Conservation (phyloP, 1,140 invertebrate genomes). For the Drosophila santomea region DNA sequence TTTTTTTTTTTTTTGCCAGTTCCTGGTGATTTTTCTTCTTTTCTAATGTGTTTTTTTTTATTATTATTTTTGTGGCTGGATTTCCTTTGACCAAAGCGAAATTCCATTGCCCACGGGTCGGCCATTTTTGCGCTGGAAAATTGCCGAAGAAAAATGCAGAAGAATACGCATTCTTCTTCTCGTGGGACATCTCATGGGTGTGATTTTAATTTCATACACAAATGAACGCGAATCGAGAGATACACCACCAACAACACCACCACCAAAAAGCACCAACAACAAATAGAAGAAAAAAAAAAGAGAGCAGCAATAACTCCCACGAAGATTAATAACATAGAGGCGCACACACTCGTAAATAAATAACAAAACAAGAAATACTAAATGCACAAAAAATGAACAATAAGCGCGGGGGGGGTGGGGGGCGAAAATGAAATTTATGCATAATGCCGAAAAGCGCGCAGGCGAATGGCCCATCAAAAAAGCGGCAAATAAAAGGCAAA, state of each 20-base stretch:
- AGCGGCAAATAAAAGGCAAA: constrained; percentile 64
- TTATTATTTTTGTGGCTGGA: neutral
- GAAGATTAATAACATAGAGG: constrained; percentile 79
- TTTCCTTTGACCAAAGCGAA: constrained; percentile 25
- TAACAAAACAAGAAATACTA: constrained; percentile 68
- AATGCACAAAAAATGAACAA: constrained; percentile 81
- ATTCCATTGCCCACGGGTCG: constrained; percentile 70
- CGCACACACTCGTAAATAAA: constrained; percentile 62
- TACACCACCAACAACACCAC: neutral
- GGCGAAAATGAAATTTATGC: constrained; percentile 80
- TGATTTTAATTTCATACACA: constrained; percentile 84
- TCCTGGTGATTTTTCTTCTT: constrained; percentile 31
- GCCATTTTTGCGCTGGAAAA: constrained; percentile 49
- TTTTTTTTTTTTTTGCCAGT: neutral
- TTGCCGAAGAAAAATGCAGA: constrained; percentile 8
- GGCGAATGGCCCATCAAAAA: constrained; percentile 74
- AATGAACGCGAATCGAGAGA: constrained; percentile 78
- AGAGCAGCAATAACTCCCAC: constrained; percentile 80
- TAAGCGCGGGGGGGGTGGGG: constrained; percentile 62
- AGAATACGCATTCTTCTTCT: constrained; percentile 12
- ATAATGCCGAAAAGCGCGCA: constrained; percentile 64
- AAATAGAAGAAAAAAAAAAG: neutral
- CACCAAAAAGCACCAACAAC: neutral
- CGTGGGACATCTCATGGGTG: constrained; percentile 75
- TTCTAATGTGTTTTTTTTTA: neutral